Conservation (phyloP, 1,140 invertebrate species). For the Mylabris phalerata region DNA sequence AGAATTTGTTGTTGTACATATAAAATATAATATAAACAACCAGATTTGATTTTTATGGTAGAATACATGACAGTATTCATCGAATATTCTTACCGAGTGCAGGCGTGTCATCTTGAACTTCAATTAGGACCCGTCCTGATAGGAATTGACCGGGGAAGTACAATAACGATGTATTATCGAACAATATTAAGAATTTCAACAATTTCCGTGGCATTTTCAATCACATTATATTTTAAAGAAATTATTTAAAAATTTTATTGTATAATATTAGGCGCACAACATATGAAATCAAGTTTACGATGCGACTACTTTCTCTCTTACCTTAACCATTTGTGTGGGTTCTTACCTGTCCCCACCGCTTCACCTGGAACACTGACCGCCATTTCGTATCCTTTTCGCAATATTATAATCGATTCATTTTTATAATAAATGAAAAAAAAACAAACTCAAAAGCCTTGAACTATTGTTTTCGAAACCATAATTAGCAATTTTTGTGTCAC, state of each 20-base stretch:
- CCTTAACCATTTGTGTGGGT: conserved; percentile 12
- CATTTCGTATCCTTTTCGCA: too few species aligned
- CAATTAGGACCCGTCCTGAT: conserved; percentile 83
- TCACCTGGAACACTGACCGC: too few species aligned
- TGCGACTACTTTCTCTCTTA: conserved; percentile 23
- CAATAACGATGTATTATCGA: conserved; percentile 86
- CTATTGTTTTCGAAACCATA: too few species aligned
- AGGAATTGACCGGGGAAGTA: conserved; percentile 91
- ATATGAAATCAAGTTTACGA: conserved; percentile 15
- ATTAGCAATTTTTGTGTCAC: too few species aligned
- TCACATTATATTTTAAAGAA: conserved; percentile 4
- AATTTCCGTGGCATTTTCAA: conserved; percentile 74
- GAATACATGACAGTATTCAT: conserved; percentile 20
- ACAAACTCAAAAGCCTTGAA: too few species aligned
- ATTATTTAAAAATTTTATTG: conserved; percentile 1
- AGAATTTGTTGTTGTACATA: conserved; percentile 2
- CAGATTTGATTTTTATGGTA: conserved; percentile 5
- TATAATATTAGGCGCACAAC: conserved; percentile 1
- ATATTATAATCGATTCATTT: too few species aligned
- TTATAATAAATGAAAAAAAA: too few species aligned
- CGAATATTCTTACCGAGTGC: conserved; percentile 60
- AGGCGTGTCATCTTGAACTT: conserved; percentile 86
- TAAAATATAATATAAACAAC: conserved; percentile 5
- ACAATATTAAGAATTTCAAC: conserved; percentile 86
- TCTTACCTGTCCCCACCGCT: conserved; percentile 7